These are phyloP conservation scores for Drosophila fulvimacula DNA, from an alignment of 2,888 invertebrate genomes.

Conservation along the genomic window DNA sequence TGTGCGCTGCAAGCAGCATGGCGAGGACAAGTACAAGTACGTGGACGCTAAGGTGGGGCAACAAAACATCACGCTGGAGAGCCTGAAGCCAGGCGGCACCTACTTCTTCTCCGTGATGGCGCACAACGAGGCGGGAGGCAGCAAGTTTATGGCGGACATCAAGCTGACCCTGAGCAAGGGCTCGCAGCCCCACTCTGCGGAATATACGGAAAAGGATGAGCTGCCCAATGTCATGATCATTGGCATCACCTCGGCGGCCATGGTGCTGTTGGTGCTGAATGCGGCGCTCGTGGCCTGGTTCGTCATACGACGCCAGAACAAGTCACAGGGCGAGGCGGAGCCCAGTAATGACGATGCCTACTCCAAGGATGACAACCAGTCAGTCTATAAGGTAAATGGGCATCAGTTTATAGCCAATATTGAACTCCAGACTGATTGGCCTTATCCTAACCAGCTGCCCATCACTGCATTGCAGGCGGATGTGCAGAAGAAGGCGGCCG, in stretches of 20 bases:
- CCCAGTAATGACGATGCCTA: constrained; percentile 83
- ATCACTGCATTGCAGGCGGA: constrained; percentile 82
- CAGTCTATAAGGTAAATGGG: constrained; percentile 81
- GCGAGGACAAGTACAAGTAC: constrained; percentile 82
- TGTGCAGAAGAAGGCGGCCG: constrained; percentile 83
- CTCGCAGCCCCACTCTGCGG: constrained; percentile 78
- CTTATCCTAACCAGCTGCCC: constrained; percentile 73
- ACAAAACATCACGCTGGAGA: constrained; percentile 76
- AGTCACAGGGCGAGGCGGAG: constrained; percentile 79
- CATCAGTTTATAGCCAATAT: not conserved
- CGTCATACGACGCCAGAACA: constrained; percentile 82
- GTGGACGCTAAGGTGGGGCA: constrained; percentile 78
- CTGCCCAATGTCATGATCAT: constrained; percentile 84
- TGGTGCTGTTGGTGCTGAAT: constrained; percentile 80
- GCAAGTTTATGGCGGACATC: constrained; percentile 81
- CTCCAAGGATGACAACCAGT: constrained; percentile 83
- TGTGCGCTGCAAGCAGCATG: constrained; percentile 74
- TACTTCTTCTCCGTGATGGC: constrained; percentile 83
- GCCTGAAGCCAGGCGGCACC: constrained; percentile 78
- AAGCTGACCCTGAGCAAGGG: constrained; percentile 78
- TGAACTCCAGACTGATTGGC: constrained; percentile 25
- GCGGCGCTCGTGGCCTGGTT: constrained; percentile 83
- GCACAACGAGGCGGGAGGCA: constrained; percentile 82
- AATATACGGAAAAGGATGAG: constrained; percentile 82
- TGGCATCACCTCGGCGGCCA: constrained; percentile 83